A percentile compares a stretch with the other conserved stretches of the same genome.
These are phyloP conservation scores for Oreotrochilus melanogaster DNA, from an alignment of 2,113 vertebrate species.

Conservation along the genomic window DNA sequence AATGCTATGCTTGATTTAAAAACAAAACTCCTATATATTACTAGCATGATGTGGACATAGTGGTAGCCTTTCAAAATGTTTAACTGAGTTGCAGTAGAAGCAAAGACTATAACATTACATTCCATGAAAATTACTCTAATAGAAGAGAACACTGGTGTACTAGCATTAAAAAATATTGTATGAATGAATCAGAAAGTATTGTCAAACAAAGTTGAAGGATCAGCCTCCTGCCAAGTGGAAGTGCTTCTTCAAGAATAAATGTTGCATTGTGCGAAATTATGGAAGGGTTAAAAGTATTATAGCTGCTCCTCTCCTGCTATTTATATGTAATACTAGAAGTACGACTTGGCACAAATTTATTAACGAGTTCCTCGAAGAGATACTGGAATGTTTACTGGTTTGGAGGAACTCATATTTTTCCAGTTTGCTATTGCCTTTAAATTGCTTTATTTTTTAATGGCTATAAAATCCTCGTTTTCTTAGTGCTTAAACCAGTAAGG, in stretches of 20 bases:
- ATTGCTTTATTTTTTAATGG: constrained; percentile 35
- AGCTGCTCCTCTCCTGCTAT: neutral
- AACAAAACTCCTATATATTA: neutral
- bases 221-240: neutral
- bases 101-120: neutral
- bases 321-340: constrained; percentile 27
- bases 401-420: constrained; percentile 34
- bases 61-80: constrained; percentile 1
- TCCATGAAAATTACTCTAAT: constrained; percentile 10
- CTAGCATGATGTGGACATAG: neutral
- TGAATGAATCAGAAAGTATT: neutral
- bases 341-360: constrained; percentile 39
- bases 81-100: neutral
- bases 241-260: neutral
- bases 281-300: constrained; percentile 36
- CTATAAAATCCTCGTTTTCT: constrained; percentile 43
- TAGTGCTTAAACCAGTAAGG: neutral
- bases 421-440: constrained; percentile 31
- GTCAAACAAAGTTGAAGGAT: neutral
- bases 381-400: constrained; percentile 31
- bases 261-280: neutral
- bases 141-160: neutral
- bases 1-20: neutral
- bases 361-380: constrained; percentile 43
- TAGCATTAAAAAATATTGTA: neutral